A percentile compares a stretch with the other conserved stretches of the same genome.
Conservation (phyloP, 2,888 invertebrate genomes). For the Zaprionus lineosus region DNA sequence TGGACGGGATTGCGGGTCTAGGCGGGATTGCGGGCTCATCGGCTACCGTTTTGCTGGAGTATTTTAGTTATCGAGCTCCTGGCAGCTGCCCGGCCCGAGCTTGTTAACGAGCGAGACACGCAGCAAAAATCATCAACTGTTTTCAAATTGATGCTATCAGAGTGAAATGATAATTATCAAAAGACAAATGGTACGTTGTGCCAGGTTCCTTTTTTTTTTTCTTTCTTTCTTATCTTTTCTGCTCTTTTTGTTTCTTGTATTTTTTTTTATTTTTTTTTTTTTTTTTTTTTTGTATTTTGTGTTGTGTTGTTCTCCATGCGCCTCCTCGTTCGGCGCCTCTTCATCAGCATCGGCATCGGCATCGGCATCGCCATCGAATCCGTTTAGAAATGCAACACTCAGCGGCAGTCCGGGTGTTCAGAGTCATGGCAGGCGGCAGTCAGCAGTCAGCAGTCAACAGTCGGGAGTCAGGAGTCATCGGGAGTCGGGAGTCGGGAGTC, state of each 20-base stretch:
- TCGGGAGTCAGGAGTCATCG: neutral
- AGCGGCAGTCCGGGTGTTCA: conserved; percentile 53
- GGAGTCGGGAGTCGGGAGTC: neutral
- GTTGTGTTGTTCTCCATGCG: neutral
- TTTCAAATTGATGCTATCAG: conserved; percentile 73
- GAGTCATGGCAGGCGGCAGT: conserved; percentile 4
- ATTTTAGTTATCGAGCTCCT: conserved; percentile 65
- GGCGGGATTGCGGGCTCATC: conserved; percentile 10
- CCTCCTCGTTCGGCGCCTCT: conserved; percentile 26
- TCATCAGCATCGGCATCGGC: neutral
- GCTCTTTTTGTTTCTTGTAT: neutral
- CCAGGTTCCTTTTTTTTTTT: conserved; percentile 13
- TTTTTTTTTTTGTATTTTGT: neutral
- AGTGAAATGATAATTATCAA: conserved; percentile 73
- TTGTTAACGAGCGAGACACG: conserved; percentile 75
- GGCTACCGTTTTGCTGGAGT: conserved; percentile 65
- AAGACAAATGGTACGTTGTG: conserved; percentile 69
- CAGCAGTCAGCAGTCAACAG: neutral
- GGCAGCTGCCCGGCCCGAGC: conserved; percentile 46
- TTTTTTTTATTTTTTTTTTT: conserved; percentile 5
- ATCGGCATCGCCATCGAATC: conserved; percentile 40
- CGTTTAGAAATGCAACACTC: conserved; percentile 62
- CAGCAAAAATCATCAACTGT: conserved; percentile 74
- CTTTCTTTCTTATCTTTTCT: neutral
- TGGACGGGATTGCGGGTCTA: conserved; percentile 11